Conservation (phyloP, 2,888 invertebrate genomes). For the Sminthurinus aureus region DNA sequence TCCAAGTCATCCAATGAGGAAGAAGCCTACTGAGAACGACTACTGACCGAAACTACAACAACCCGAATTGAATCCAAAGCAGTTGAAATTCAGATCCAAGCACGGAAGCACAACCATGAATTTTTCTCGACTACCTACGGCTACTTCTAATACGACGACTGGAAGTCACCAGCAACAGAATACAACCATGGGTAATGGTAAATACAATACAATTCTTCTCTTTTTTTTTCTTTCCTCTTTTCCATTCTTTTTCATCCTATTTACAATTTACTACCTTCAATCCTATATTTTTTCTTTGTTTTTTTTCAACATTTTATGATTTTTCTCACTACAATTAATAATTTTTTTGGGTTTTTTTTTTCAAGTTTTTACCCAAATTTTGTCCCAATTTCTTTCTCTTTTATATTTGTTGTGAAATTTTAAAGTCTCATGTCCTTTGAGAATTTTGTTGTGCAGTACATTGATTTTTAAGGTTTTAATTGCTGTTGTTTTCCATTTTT, state of each 20-base stretch:
- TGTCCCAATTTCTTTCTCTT: background rate
- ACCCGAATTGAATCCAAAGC: slow-evolving; percentile 23
- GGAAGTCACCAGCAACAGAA: slow-evolving; percentile 26
- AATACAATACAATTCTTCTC: background rate
- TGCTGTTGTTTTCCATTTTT: no score
- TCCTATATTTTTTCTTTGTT: background rate
- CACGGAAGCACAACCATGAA: slow-evolving; percentile 43
- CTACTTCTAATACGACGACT: slow-evolving; percentile 16
- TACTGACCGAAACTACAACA: slow-evolving; percentile 17
- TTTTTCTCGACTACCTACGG: slow-evolving; percentile 39
- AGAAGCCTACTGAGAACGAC: background rate
- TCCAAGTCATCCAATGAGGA: background rate
- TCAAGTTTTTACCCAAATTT: background rate
- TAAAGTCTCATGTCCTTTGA: no score
- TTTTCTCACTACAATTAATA: background rate
- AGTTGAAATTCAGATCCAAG: slow-evolving; percentile 36
- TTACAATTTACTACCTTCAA: background rate
- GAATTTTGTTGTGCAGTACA: no score
- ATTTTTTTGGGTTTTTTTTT: background rate
- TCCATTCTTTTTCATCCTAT: background rate
- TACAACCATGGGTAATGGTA: background rate
- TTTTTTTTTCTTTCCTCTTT: background rate
- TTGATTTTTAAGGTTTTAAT: no score
- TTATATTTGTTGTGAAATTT: no score
- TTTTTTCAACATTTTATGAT: background rate